Percentiles rank a stretch among this genome's conserved stretches.
phyloP scores from a whole-genome alignment of 1,140 invertebrate genomes.

The Camponotus pennsylvanicus region DNA sequence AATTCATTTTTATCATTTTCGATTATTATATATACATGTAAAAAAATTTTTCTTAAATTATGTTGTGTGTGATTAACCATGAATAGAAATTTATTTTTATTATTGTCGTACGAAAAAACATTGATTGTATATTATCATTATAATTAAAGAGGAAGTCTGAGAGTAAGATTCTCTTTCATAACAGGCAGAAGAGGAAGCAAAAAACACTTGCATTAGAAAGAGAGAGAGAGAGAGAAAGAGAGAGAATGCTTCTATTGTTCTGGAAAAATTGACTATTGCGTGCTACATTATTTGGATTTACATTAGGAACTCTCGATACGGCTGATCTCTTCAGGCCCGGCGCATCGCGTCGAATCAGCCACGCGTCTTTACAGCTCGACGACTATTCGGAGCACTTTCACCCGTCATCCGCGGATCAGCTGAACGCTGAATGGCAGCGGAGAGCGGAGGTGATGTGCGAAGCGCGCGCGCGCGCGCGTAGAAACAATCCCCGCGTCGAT shows the following conservation, averaged over 20 bases:
- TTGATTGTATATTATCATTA: not conserved
- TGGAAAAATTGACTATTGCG: slow-evolving; percentile 29
- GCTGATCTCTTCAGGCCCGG: not conserved
- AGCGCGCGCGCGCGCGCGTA: not conserved
- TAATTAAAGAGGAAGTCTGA: not conserved
- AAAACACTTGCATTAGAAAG: not conserved
- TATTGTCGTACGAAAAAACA: not conserved
- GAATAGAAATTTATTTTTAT: not conserved
- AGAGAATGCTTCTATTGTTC: not conserved
- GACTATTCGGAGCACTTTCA: slow-evolving; percentile 72
- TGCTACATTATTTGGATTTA: slow-evolving; percentile 9
- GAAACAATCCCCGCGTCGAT: not conserved
- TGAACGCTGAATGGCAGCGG: not conserved
- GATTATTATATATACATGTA: not conserved
- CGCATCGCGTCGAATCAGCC: slow-evolving; percentile 49
- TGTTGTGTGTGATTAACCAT: not conserved
- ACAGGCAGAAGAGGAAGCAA: not conserved
- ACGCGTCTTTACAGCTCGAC: slow-evolving; percentile 58
- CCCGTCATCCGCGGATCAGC: slow-evolving; percentile 59
- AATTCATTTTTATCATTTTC: not conserved
- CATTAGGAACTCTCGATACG: slow-evolving; percentile 64
- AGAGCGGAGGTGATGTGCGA: not conserved
- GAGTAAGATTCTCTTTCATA: slow-evolving; percentile 2
- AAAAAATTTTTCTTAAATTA: slow-evolving; percentile 10
- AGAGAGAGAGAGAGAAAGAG: too few relatives aligned